Conservation (phyloP, 2,113 vertebrate species). For the Nothobranchius kuhntae region DNA sequence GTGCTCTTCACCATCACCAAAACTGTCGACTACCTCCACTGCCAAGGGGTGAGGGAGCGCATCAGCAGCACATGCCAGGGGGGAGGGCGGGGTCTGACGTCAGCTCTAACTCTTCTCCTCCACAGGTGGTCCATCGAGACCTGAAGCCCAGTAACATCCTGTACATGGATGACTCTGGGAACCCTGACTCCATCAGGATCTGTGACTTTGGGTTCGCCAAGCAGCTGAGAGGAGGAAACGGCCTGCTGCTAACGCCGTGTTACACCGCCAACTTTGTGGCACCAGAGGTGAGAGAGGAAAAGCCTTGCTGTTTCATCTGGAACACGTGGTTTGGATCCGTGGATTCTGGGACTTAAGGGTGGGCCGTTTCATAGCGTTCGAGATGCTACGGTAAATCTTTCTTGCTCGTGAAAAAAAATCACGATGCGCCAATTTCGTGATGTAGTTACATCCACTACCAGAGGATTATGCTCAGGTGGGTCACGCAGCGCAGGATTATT, state of each 20-base stretch:
- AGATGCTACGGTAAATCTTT: no score
- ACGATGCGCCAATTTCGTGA: no score
- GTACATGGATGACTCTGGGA: conserved; percentile 94
- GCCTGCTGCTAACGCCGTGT: conserved; percentile 93
- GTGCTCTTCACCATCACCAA: conserved; percentile 93
- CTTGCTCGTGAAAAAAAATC: no score
- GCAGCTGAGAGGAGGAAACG: conserved; percentile 93
- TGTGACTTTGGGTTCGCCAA: conserved; percentile 99
- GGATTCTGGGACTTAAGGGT: no score
- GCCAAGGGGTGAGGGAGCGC: conserved; percentile 87
- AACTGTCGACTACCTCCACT: conserved; percentile 97
- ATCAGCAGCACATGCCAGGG: neutral
- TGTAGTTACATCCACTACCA: no score
- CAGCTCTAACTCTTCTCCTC: no score
- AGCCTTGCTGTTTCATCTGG: neutral
- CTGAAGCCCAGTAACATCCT: conserved; percentile 99
- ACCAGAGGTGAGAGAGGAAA: conserved; percentile 85
- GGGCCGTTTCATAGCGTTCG: no score
- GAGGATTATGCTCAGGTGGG: no score
- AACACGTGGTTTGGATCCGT: neutral
- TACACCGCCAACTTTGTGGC: conserved; percentile 99
- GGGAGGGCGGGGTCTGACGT: neutral
- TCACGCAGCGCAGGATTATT: no score
- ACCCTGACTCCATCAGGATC: conserved; percentile 95
- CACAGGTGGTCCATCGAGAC: conserved; percentile 95